phyloP scores from a whole-genome alignment of 2,888 invertebrate genomes.

The Volucella bombylans region DNA sequence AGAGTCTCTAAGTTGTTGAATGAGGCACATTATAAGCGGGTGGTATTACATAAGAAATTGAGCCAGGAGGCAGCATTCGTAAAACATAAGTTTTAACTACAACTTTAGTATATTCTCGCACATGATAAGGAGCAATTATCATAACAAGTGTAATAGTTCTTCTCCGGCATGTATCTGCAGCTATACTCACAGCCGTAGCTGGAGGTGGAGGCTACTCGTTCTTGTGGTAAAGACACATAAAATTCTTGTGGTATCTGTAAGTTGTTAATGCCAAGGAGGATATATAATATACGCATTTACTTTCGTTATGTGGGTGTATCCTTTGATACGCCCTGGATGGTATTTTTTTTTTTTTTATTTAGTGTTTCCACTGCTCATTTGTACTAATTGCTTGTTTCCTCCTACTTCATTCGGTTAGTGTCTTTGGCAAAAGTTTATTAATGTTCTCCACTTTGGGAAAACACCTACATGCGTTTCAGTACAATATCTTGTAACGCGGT shows the following conservation, averaged over 20 bases:
- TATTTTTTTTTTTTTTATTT: constrained; percentile 22
- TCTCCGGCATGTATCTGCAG: constrained; percentile 6
- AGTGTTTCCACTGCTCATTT: constrained; percentile 35
- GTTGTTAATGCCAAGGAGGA: constrained; percentile 45
- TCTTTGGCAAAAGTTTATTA: constrained; percentile 2
- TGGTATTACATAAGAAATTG: constrained; percentile 12
- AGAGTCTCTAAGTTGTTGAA: background rate
- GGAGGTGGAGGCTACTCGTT: background rate
- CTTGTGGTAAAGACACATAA: constrained; percentile 11
- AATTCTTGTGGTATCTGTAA: constrained; percentile 47
- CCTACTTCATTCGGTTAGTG: constrained; percentile 1
- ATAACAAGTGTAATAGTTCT: constrained; percentile 70
- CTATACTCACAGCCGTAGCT: no score
- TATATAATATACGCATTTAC: constrained; percentile 11
- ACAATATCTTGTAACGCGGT: background rate
- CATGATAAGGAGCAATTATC: constrained; percentile 73
- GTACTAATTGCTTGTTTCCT: constrained; percentile 60
- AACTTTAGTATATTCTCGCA: constrained; percentile 56
- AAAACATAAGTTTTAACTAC: constrained; percentile 51
- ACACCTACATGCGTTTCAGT: background rate
- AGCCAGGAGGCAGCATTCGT: constrained; percentile 46
- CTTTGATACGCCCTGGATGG: constrained; percentile 21
- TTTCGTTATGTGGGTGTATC: constrained; percentile 17
- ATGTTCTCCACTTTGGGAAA: background rate
- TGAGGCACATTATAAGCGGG: background rate